These are phyloP conservation scores for Nasua narica DNA, from an alignment of 2,797 vertebrate species.

Conservation along the genomic window DNA sequence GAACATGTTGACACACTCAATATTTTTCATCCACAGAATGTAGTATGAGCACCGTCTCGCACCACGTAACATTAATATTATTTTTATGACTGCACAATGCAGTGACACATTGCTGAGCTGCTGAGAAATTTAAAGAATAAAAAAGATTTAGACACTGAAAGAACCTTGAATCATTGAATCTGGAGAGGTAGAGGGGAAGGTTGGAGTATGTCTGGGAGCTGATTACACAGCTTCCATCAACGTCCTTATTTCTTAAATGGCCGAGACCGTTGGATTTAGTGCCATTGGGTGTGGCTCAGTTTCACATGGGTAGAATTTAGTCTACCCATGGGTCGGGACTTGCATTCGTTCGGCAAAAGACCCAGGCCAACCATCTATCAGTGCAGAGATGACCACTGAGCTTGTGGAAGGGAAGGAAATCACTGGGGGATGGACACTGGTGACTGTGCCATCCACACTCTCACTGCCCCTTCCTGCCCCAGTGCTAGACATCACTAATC, in stretches of 20 bases:
- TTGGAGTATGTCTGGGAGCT: neutral
- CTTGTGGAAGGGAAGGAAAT: neutral
- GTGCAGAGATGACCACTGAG: neutral
- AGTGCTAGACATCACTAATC: neutral
- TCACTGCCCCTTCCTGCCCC: neutral
- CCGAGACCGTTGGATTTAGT: neutral
- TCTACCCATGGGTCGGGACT: neutral
- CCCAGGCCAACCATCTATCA: neutral
- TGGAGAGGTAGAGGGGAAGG: neutral
- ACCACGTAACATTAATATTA: slow-evolving; percentile 55
- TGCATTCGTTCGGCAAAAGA: neutral
- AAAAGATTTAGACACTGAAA: slow-evolving; percentile 53
- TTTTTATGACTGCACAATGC: slow-evolving; percentile 62
- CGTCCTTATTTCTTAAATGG: neutral
- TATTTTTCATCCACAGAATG: slow-evolving; percentile 59
- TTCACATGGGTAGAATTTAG: neutral
- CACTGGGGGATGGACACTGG: too few species aligned
- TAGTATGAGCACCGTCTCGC: neutral
- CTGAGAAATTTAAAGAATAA: slow-evolving; percentile 66
- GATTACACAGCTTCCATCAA: neutral
- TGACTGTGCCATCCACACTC: fast-evolving
- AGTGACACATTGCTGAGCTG: neutral
- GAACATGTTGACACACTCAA: slow-evolving; percentile 45
- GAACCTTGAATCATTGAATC: slow-evolving; percentile 30
- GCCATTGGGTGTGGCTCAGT: neutral